These are phyloP conservation scores for Acleris literana DNA, from an alignment of 2,888 invertebrate species.

Conservation along the genomic window DNA sequence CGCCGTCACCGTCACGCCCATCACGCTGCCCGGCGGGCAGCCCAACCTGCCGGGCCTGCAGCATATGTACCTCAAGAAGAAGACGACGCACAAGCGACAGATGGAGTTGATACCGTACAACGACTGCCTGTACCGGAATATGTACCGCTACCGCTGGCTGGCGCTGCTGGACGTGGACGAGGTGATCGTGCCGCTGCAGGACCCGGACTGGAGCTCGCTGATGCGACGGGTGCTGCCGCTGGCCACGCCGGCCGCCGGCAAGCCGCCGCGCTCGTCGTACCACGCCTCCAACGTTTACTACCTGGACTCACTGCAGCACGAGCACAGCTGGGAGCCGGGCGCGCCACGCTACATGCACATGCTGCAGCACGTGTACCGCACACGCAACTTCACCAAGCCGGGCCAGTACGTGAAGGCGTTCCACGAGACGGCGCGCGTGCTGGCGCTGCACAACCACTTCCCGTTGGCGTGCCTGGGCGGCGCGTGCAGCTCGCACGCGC, in stretches of 20 bases:
- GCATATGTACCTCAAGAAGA: slow-evolving; percentile 94
- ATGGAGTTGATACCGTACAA: slow-evolving; percentile 98
- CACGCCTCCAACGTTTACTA: slow-evolving; percentile 97
- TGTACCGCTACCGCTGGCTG: slow-evolving; percentile 94
- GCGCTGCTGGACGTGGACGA: slow-evolving; percentile 97
- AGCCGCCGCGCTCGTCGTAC: slow-evolving; percentile 88
- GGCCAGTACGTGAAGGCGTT: slow-evolving; percentile 97
- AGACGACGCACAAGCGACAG: slow-evolving; percentile 96
- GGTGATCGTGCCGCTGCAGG: slow-evolving; percentile 94
- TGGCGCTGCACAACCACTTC: slow-evolving; percentile 96
- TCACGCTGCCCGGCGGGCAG: slow-evolving; percentile 94
- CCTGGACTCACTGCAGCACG: slow-evolving; percentile 92
- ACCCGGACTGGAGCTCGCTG: slow-evolving; percentile 89
- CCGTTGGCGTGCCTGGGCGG: slow-evolving; percentile 94
- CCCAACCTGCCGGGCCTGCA: slow-evolving; percentile 95
- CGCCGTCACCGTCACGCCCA: slow-evolving; percentile 89
- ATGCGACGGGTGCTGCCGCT: slow-evolving; percentile 89
- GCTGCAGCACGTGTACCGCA: slow-evolving; percentile 95
- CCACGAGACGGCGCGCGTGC: slow-evolving; percentile 94
- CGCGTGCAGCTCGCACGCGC: slow-evolving; percentile 92
- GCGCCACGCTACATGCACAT: slow-evolving; percentile 95
- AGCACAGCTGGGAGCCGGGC: slow-evolving; percentile 90
- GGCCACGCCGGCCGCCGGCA: slow-evolving; percentile 80
- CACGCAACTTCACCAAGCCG: slow-evolving; percentile 95
- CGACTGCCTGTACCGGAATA: slow-evolving; percentile 96